Percentiles rank a stretch among this genome's conserved stretches.
Evolutionary conservation across 92 coral and sea anemone species (phyloP).

Genomic region (Chrysogorgia sp.): DNA sequence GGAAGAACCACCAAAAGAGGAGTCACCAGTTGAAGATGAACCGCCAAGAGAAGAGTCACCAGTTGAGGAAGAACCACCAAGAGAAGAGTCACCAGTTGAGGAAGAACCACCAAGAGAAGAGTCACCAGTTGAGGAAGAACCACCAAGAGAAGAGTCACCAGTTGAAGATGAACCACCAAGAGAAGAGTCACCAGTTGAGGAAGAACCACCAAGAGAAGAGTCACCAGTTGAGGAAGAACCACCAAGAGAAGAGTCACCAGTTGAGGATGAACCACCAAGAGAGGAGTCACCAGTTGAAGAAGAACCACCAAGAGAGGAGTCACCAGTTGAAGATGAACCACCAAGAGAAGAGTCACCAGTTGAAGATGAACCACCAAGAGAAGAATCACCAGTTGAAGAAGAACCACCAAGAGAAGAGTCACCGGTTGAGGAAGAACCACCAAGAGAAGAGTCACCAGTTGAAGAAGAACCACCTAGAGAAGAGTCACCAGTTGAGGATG

Average conservation of each 20-base stretch:
- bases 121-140: conserved; percentile 68
- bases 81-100: background rate
- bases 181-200: background rate
- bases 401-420: conserved; percentile 12
- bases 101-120: conserved; percentile 43
- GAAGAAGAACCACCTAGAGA: conserved; percentile 6
- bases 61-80: background rate
- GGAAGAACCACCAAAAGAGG: too few species aligned
- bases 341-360: background rate
- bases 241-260: conserved; percentile 65
- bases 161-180: conserved; percentile 80
- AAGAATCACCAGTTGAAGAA: background rate
- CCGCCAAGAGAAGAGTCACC: background rate
- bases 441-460: background rate
- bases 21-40: background rate
- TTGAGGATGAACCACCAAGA: conserved; percentile 72
- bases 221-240: conserved; percentile 48
- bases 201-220: conserved; percentile 48
- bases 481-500: background rate
- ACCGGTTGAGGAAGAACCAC: background rate
- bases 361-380: background rate
- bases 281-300: conserved; percentile 84
- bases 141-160: conserved; percentile 69
- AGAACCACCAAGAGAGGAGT: background rate
- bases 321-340: background rate